Evolutionary conservation across 2,888 invertebrate species (phyloP).

Genomic region (Mythimna ferrago): DNA sequence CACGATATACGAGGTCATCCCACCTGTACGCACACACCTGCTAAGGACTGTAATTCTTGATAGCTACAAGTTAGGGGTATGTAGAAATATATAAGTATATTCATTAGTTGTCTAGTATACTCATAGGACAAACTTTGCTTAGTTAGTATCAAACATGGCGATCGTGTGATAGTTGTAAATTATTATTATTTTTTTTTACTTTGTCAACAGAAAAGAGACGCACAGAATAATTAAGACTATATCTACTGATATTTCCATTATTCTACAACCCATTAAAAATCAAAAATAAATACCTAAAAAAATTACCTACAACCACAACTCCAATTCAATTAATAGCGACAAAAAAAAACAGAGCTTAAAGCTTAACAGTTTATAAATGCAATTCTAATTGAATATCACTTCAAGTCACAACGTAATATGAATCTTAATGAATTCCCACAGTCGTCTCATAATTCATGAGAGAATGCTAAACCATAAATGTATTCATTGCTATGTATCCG

Average conservation of each 20-base stretch:
- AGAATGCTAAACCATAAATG: conserved; percentile 68
- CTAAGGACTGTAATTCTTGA: no score
- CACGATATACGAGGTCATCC: no score
- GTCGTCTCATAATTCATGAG: conserved; percentile 65
- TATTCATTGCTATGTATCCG: conserved; percentile 69
- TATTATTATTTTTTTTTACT: no score
- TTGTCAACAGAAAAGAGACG: neutral
- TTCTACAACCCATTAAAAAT: neutral
- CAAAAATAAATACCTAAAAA: neutral
- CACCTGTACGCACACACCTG: no score
- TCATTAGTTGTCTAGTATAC: no score
- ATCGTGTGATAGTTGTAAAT: no score
- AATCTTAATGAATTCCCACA: conserved; percentile 63
- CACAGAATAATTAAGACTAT: no score
- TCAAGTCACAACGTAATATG: conserved; percentile 44
- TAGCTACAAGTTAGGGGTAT: no score
- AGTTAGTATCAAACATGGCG: no score
- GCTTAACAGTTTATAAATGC: neutral
- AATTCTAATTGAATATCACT: conserved; percentile 23
- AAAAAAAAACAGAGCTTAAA: neutral
- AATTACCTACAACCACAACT: conserved; percentile 8
- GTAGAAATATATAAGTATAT: no score
- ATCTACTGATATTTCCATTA: no score
- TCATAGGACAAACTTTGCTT: no score
- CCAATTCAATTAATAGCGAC: neutral